Evolutionary conservation across 2,888 invertebrate genomes (phyloP).

Genomic region (Lagria hirta): DNA sequence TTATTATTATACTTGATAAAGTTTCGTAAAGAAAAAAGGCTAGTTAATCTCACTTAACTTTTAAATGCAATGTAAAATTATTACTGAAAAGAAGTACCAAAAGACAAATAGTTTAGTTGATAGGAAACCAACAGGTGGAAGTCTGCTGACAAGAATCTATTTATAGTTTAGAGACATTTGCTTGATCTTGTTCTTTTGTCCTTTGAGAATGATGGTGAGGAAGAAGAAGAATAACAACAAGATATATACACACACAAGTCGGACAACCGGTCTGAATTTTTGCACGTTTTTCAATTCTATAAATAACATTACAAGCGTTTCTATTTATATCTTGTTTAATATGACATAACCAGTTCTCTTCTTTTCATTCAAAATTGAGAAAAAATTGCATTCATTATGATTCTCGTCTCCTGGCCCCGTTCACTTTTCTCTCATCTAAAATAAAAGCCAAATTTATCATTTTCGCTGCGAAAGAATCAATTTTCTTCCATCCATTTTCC

Average conservation of each 20-base stretch:
- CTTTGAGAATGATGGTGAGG: slow-evolving; percentile 24
- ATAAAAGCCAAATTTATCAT: slow-evolving; percentile 10
- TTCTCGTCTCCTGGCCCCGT: too few species aligned
- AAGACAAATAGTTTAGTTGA: too few species aligned
- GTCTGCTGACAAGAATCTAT: slow-evolving; percentile 22
- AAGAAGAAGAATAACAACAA: too few species aligned
- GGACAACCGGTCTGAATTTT: slow-evolving; percentile 42
- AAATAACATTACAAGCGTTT: slow-evolving; percentile 42
- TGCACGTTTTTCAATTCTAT: slow-evolving; percentile 39
- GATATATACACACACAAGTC: slow-evolving; percentile 35
- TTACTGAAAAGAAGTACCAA: too few species aligned
- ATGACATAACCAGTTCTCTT: slow-evolving; percentile 41
- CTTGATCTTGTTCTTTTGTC: slow-evolving; percentile 24
- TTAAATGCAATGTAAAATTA: too few species aligned
- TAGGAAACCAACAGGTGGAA: slow-evolving; percentile 8
- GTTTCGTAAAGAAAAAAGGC: too few species aligned
- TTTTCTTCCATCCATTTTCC: neutral
- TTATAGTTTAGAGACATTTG: slow-evolving; percentile 24
- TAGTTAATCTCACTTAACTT: too few species aligned
- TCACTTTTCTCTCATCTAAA: slow-evolving; percentile 3
- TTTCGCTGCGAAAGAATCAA: neutral
- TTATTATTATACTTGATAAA: too few species aligned
- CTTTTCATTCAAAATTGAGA: neutral
- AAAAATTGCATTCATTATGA: too few species aligned
- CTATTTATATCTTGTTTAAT: slow-evolving; percentile 40